These are phyloP conservation scores for Calameuta filiformis DNA, from an alignment of 2,888 invertebrate genomes.

Conservation along the genomic window DNA sequence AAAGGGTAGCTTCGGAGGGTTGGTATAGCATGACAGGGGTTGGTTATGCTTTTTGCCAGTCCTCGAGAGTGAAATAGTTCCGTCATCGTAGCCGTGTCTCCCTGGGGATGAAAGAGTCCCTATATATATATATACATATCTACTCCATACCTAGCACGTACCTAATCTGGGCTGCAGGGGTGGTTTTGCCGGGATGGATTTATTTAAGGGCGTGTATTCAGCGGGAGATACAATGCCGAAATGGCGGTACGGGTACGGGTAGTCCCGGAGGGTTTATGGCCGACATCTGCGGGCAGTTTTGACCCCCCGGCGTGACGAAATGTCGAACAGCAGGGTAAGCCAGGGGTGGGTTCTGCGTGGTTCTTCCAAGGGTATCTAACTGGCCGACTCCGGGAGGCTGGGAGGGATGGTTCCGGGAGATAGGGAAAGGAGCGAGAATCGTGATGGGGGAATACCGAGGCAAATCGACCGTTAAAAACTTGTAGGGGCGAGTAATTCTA, in stretches of 20 bases:
- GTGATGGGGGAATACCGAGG: slow-evolving; percentile 21
- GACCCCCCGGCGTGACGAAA: slow-evolving; percentile 63
- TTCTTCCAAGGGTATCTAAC: slow-evolving; percentile 44
- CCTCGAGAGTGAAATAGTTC: slow-evolving; percentile 1
- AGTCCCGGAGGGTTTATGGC: slow-evolving; percentile 48
- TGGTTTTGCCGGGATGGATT: slow-evolving; percentile 45
- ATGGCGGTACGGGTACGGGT: slow-evolving; percentile 28
- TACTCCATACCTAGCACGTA: slow-evolving; percentile 21
- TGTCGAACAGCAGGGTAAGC: slow-evolving; percentile 42
- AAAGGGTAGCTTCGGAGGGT: background rate
- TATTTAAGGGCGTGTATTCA: slow-evolving; percentile 63
- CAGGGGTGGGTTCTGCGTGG: slow-evolving; percentile 35
- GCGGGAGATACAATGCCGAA: slow-evolving; percentile 52
- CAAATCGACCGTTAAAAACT: slow-evolving; percentile 66
- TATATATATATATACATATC: background rate
- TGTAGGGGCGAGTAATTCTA: slow-evolving; percentile 55
- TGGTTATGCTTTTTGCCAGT: slow-evolving; percentile 4
- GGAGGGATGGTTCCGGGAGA: slow-evolving; percentile 28
- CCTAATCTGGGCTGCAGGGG: slow-evolving; percentile 33
- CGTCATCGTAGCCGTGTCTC: background rate
- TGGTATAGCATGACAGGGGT: background rate
- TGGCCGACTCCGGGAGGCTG: slow-evolving; percentile 28
- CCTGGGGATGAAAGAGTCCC: background rate
- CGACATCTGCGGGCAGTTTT: slow-evolving; percentile 64
- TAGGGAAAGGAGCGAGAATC: slow-evolving; percentile 19